phyloP scores from a whole-genome alignment of 1,140 invertebrate species.

The Scaptomyza montana region DNA sequence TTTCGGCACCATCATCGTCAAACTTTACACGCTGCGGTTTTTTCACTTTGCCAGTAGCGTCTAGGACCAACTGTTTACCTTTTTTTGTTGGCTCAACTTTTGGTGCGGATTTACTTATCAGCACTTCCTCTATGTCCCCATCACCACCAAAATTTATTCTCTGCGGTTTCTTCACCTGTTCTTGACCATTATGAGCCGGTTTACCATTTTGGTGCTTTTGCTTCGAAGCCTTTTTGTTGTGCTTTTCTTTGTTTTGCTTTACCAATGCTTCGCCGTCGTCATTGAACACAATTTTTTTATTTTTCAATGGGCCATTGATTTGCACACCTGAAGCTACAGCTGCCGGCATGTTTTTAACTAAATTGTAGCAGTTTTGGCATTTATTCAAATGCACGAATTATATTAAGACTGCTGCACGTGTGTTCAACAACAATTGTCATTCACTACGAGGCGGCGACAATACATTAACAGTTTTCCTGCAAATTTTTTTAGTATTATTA shows the following conservation, averaged over 20 bases:
- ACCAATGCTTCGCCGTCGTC: constrained; percentile 66
- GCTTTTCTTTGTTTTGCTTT: constrained; percentile 40
- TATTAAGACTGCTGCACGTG: constrained; percentile 52
- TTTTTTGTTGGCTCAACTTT: constrained; percentile 7
- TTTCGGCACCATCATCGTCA: constrained; percentile 56
- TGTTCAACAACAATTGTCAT: constrained; percentile 33
- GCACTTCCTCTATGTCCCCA: constrained; percentile 5
- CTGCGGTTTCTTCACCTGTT: constrained; percentile 42
- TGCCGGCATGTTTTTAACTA: constrained; percentile 62
- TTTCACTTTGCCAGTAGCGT: constrained; percentile 25
- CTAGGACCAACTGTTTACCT: neutral
- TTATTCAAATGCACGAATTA: constrained; percentile 31
- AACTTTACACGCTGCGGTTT: constrained; percentile 71
- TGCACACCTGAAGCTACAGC: constrained; percentile 50
- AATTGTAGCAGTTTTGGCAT: constrained; percentile 26
- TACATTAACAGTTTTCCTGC: too few species aligned
- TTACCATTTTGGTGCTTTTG: constrained; percentile 38
- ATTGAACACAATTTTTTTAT: constrained; percentile 77
- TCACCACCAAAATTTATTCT: constrained; percentile 43
- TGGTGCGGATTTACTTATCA: neutral
- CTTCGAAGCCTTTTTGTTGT: constrained; percentile 18
- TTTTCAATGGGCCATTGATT: constrained; percentile 54
- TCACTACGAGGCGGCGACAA: constrained; percentile 31
- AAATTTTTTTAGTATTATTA: too few species aligned
- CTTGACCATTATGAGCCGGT: neutral